Evolutionary conservation across 2,113 vertebrate species (phyloP).

Genomic region (Thomomys bottae): DNA sequence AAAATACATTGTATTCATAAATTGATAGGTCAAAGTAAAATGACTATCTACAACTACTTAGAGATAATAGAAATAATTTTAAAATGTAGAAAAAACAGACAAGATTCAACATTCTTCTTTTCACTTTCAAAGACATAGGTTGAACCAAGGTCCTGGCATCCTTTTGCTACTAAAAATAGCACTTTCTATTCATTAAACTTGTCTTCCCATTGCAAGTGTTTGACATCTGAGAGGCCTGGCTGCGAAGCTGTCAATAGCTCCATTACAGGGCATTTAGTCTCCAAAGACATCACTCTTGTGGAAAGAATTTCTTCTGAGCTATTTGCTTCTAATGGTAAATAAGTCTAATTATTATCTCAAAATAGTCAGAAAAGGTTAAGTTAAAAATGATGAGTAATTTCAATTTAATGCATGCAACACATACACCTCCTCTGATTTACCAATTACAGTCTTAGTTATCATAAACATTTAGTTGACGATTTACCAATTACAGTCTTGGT

Average conservation of each 20-base stretch:
- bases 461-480: conserved; percentile 19
- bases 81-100: neutral
- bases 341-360: conserved; percentile 13
- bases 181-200: conserved; percentile 65
- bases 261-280: conserved; percentile 46
- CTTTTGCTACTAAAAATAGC: conserved; percentile 56
- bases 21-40: too few relatives aligned
- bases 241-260: conserved; percentile 46
- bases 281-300: conserved; percentile 54
- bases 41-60: too few relatives aligned
- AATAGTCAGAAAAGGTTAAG: conserved; percentile 25
- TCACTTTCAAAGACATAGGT: conserved; percentile 65
- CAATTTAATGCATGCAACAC: conserved; percentile 16
- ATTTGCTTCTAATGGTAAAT: neutral
- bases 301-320: conserved; percentile 54
- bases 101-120: neutral
- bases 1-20: too few relatives aligned
- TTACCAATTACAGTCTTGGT: neutral
- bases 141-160: conserved; percentile 54
- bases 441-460: neutral
- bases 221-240: conserved; percentile 31
- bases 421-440: neutral
- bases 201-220: conserved; percentile 51
- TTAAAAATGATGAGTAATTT: neutral
- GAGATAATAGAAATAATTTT: too few relatives aligned